Conservation (phyloP, 92 coral and sea anemone genomes). For the Galaxea fascicularis region DNA sequence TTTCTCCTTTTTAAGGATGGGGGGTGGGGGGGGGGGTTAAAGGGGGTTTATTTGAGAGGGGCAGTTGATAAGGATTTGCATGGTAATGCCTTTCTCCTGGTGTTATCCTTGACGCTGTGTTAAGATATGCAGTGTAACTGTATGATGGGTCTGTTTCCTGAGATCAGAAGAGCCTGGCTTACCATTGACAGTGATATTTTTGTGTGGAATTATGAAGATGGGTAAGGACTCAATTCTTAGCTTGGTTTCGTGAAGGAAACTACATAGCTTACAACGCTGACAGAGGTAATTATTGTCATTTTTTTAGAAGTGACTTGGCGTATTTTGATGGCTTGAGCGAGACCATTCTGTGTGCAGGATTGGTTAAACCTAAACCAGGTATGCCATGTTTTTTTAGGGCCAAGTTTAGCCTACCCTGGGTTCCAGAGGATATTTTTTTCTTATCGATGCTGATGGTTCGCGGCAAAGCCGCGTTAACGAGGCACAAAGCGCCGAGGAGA, state of each 20-base stretch:
- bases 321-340: slow-evolving; percentile 99
- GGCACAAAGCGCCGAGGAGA: too few species aligned
- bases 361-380: slow-evolving; percentile 95
- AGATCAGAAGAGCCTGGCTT: slow-evolving; percentile 97
- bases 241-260: background rate
- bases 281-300: background rate
- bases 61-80: too few species aligned
- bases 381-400: background rate
- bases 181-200: slow-evolving; percentile 98
- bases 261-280: background rate
- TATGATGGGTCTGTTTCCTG: slow-evolving; percentile 98
- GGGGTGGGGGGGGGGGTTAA: too few species aligned
- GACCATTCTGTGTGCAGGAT: slow-evolving; percentile 94
- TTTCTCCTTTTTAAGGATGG: too few species aligned
- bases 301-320: slow-evolving; percentile 91
- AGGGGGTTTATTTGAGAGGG: background rate
- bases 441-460: too few species aligned
- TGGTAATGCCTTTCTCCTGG: background rate
- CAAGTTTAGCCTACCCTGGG: too few species aligned
- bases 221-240: slow-evolving; percentile 59
- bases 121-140: slow-evolving; percentile 98
- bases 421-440: too few species aligned
- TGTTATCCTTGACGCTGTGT: slow-evolving; percentile 6
- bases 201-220: slow-evolving; percentile 99
- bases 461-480: too few species aligned